These are phyloP conservation scores for Hyles lineata DNA, from an alignment of 2,888 invertebrate species.

Conservation along the genomic window DNA sequence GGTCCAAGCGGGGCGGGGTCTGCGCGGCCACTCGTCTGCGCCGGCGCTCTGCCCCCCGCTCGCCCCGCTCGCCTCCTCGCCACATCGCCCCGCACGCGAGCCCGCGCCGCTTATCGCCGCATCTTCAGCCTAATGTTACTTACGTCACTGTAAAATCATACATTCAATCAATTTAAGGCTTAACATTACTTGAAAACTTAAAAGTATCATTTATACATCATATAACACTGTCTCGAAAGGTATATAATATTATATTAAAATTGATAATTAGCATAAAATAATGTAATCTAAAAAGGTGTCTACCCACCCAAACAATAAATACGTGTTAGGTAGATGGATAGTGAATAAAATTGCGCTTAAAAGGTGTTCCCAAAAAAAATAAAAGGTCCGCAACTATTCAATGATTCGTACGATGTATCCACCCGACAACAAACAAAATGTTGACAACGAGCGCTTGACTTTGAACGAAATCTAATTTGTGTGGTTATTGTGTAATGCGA, in stretches of 20 bases:
- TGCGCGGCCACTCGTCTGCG: conserved; percentile 77
- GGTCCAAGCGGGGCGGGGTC: conserved; percentile 84
- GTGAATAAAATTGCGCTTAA: not conserved
- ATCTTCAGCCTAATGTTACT: conserved; percentile 79
- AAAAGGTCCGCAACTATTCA: conserved; percentile 69
- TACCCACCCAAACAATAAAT: conserved; percentile 3
- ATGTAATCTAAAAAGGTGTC: not conserved
- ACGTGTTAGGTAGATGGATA: not conserved
- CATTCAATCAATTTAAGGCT: conserved; percentile 29
- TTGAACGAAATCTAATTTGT: conserved; percentile 84
- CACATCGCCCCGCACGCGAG: conserved; percentile 41
- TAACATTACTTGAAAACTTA: not conserved
- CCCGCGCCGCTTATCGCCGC: conserved; percentile 74
- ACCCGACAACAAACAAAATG: conserved; percentile 75
- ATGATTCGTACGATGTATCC: conserved; percentile 75
- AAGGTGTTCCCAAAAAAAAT: conserved; percentile 18
- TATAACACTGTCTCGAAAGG: not conserved
- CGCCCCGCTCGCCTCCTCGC: conserved; percentile 53
- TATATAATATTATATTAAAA: not conserved
- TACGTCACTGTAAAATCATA: conserved; percentile 71
- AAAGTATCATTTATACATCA: conserved; percentile 4
- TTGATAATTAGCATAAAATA: not conserved
- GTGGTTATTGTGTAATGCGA: conserved; percentile 83
- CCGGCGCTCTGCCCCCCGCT: conserved; percentile 62
- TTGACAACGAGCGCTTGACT: conserved; percentile 82